phyloP scores from a whole-genome alignment of 1,140 invertebrate species.

The Aphaenogaster rudis region DNA sequence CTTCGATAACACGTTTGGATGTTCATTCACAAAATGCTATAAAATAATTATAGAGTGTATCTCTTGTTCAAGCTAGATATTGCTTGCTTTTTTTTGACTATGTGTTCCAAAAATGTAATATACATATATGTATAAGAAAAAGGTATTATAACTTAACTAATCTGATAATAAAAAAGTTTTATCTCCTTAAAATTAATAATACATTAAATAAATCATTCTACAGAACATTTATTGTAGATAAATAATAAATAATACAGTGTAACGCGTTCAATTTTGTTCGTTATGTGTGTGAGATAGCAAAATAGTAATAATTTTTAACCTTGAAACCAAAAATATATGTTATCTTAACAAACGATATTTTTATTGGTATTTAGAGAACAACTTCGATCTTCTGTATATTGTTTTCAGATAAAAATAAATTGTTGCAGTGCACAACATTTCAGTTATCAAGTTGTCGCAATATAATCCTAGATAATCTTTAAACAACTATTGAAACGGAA shows the following conservation, averaged over 20 bases:
- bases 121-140: neutral
- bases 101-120: neutral
- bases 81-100: neutral
- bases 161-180: neutral
- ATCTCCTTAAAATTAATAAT: neutral
- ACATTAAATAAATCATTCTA: neutral
- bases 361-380: slow-evolving; percentile 39
- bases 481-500: slow-evolving; percentile 31
- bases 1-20: neutral
- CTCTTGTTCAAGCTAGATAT: neutral
- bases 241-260: neutral
- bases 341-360: neutral
- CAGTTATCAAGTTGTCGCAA: slow-evolving; percentile 14
- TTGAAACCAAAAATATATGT: neutral
- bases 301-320: slow-evolving; percentile 37
- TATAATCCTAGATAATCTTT: slow-evolving; percentile 38
- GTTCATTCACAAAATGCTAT: neutral
- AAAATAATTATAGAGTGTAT: neutral
- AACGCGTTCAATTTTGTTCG: neutral
- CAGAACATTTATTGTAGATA: neutral
- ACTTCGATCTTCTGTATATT: slow-evolving; percentile 2
- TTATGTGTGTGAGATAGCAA: neutral
- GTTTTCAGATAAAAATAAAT: slow-evolving; percentile 46
- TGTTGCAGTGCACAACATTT: neutral
- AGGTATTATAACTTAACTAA: neutral